Conservation (phyloP, 2,797 vertebrate genomes). For the Sebastes nivosus region DNA sequence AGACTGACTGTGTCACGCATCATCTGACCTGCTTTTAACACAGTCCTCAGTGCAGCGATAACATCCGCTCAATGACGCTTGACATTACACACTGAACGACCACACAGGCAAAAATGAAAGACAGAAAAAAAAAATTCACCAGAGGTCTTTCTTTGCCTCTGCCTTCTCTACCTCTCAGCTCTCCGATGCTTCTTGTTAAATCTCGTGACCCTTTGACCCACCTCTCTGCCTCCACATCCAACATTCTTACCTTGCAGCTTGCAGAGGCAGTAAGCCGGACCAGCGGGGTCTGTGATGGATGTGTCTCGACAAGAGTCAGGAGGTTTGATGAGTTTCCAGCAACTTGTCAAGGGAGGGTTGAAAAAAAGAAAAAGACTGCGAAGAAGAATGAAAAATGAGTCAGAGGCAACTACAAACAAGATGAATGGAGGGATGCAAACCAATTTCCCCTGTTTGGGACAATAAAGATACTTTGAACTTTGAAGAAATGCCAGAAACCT, state of each 20-base stretch:
- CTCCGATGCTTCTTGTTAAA: constrained; percentile 47
- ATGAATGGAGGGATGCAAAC: constrained; percentile 16
- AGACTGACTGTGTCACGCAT: neutral
- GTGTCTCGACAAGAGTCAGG: constrained; percentile 54
- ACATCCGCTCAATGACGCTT: constrained; percentile 8
- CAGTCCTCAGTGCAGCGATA: constrained; percentile 5
- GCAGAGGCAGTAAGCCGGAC: constrained; percentile 30
- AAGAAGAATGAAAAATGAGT: constrained; percentile 22
- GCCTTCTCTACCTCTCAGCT: constrained; percentile 19
- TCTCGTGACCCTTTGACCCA: constrained; percentile 47
- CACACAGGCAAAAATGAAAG: constrained; percentile 10
- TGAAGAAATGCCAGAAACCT: constrained; percentile 15
- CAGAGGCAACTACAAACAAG: constrained; percentile 21
- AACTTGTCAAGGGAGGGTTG: constrained; percentile 41
- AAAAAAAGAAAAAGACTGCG: neutral
- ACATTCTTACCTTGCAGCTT: constrained; percentile 30
- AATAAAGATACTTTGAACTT: neutral
- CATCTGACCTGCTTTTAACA: constrained; percentile 16
- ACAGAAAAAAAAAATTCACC: neutral
- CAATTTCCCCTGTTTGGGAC: neutral
- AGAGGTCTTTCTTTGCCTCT: constrained; percentile 3
- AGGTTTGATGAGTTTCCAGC: constrained; percentile 69
- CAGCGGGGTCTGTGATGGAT: constrained; percentile 64
- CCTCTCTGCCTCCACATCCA: constrained; percentile 34
- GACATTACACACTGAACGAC: constrained; percentile 1